phyloP scores from a whole-genome alignment of 92 coral and sea anemone genomes.

The Ricordea florida region DNA sequence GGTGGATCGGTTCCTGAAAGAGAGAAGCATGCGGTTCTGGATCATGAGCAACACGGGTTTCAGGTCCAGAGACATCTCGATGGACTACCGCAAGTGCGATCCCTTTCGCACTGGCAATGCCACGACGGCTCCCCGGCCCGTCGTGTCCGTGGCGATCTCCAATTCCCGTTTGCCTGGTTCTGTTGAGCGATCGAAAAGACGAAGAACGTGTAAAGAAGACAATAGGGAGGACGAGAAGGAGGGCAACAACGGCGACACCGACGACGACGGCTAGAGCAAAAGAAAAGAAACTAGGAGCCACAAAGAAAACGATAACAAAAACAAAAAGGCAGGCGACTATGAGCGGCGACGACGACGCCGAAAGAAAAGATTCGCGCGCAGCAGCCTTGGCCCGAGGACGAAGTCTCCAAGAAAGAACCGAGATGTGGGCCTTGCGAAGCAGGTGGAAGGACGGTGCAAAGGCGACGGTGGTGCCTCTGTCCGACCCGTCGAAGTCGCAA shows the following conservation, averaged over 20 bases:
- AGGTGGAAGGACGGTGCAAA: no score
- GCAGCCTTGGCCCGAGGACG: no score
- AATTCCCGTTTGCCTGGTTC: background rate
- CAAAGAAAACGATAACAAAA: background rate
- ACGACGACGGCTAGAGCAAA: background rate
- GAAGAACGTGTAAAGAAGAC: no score
- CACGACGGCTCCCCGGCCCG: background rate
- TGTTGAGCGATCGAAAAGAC: no score
- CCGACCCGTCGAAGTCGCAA: background rate
- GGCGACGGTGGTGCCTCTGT: background rate
- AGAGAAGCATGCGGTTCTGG: background rate
- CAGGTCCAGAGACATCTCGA: background rate
- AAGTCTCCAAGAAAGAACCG: no score
- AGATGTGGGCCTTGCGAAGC: no score
- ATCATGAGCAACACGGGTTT: background rate
- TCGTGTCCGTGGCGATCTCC: background rate
- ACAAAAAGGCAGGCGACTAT: no score
- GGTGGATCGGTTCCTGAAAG: background rate
- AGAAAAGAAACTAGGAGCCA: background rate
- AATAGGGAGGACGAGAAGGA: background rate
- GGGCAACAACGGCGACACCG: background rate
- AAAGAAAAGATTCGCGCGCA: no score
- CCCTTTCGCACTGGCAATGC: slow-evolving; percentile 1
- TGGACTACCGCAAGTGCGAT: background rate
- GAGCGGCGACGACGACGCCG: no score